phyloP scores from a whole-genome alignment of 2,113 vertebrate genomes.

The Mustelus asterias region DNA sequence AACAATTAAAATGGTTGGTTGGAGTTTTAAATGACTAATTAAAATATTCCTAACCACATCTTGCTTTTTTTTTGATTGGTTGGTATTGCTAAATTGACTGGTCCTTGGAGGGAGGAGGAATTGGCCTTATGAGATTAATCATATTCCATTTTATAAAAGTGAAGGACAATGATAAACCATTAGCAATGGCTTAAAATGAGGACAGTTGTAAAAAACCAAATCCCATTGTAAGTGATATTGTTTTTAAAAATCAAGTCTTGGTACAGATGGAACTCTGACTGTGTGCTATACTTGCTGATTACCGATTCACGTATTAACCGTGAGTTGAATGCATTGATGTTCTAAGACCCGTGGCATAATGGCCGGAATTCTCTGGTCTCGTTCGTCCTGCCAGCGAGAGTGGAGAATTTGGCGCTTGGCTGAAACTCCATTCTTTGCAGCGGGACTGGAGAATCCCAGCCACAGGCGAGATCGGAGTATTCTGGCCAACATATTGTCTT shows the following conservation, averaged over 20 bases:
- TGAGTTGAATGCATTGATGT: not conserved
- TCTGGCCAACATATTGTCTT: not conserved
- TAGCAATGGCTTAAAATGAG: not conserved
- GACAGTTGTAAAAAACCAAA: not conserved
- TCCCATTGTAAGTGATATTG: not conserved
- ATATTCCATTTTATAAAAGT: not conserved
- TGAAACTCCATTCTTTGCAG: too few relatives aligned
- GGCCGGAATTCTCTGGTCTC: too few relatives aligned
- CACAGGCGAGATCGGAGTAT: too few relatives aligned
- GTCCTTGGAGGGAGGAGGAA: not conserved
- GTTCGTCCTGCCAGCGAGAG: too few relatives aligned
- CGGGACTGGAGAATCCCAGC: too few relatives aligned
- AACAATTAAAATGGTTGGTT: not conserved
- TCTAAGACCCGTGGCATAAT: not conserved
- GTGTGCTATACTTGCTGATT: not conserved
- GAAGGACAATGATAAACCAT: not conserved
- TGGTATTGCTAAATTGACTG: too few relatives aligned
- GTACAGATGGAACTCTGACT: not conserved
- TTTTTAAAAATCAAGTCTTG: not conserved
- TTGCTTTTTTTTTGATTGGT: not conserved
- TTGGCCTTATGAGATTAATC: not conserved
- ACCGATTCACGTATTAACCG: not conserved
- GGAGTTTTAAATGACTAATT: not conserved
- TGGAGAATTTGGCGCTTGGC: too few relatives aligned
- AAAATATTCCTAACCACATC: not conserved